Base-by-base conservation (phyloP, 2,888 invertebrate genomes). In the Rotaria macrura region DNA sequence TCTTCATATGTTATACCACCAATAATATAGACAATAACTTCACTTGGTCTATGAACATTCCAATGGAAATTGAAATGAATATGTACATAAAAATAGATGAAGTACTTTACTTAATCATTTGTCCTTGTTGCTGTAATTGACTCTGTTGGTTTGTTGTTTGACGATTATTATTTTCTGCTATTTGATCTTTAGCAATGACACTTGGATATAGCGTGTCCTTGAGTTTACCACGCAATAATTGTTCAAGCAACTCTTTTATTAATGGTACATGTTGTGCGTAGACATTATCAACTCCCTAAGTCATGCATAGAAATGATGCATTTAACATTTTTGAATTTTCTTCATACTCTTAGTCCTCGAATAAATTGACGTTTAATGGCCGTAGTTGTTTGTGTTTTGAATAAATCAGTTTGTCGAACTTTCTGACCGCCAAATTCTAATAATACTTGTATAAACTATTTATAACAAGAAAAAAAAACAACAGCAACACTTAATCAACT, bases 251-350 rank as follows among this genome's bases (percentile, higher is more conserved):
- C 89, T 96, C 95, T 88, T 94, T 94, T 12, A 99, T 91, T 43
- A 96, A 92, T 0, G 99, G 97, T n/a, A 94, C 94, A 91, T 99
- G 99, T 90, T 99, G 99, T 0, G 99, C 98, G 92, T 97, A 99
- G 87, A 99, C 95, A 91, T 99, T 99, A 90, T 99, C 99, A 0
- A 99, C 97, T 2, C 97, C 99, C 91, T 94, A 72, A 34, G 1
- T 47, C 7, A 29, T n/a, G 20, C 9, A 47, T 25, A 85, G 20
- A 6, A 4, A 65, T 34, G 3, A 34, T 6, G 20, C 0, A 52
- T 23, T 23, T 29, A 38, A 38, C 2, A 38, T 52, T 40, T 40
- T 12, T 34, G 38, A 72, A 10, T 85, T 57, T 6, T 55, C 12
- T 47, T 29, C 94, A 84, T 89, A 93, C 94, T 93, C 94, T 96